A percentile compares a stretch with the other conserved stretches of the same genome.
Conservation (phyloP, 1,140 invertebrate species). For the Drosophila teissieri region DNA sequence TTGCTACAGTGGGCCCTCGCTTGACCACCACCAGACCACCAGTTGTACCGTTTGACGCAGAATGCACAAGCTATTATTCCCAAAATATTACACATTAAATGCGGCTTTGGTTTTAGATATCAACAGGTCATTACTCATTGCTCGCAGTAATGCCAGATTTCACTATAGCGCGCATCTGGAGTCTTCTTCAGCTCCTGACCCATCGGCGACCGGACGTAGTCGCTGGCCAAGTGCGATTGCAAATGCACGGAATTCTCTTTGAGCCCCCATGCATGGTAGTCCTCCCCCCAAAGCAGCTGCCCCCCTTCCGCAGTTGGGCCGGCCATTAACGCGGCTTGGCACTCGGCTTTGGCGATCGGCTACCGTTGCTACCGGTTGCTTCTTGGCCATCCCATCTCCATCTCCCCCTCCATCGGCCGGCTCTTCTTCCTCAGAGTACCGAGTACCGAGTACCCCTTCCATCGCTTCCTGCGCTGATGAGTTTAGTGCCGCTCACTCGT, state of each 20-base stretch:
- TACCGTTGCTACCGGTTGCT: conserved; percentile 74
- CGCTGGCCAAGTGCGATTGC: conserved; percentile 79
- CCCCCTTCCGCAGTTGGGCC: conserved; percentile 34
- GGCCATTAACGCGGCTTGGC: conserved; percentile 73
- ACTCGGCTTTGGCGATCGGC: conserved; percentile 60
- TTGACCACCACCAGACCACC: no score
- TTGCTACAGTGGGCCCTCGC: conserved; percentile 19
- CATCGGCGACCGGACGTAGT: conserved; percentile 71
- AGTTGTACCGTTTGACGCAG: no score
- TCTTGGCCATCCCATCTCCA: conserved; percentile 22
- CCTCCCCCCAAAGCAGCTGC: background rate
- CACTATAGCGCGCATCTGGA: conserved; percentile 22
- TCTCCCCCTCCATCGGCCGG: conserved; percentile 5
- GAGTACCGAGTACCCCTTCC: conserved; percentile 5
- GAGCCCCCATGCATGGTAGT: conserved; percentile 39
- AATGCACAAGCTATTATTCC: no score
- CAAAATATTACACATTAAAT: no score
- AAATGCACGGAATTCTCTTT: conserved; percentile 83
- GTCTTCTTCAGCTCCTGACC: conserved; percentile 51
- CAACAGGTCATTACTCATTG: no score
- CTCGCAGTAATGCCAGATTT: no score
- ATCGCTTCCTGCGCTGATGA: conserved; percentile 65
- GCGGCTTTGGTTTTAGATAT: no score
- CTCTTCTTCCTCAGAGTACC: conserved; percentile 23
- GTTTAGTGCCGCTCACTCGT: conserved; percentile 71